Percentiles rank a stretch among this genome's conserved stretches.
Conservation (phyloP, 2,797 vertebrate genomes). For the Potorous gilbertii region DNA sequence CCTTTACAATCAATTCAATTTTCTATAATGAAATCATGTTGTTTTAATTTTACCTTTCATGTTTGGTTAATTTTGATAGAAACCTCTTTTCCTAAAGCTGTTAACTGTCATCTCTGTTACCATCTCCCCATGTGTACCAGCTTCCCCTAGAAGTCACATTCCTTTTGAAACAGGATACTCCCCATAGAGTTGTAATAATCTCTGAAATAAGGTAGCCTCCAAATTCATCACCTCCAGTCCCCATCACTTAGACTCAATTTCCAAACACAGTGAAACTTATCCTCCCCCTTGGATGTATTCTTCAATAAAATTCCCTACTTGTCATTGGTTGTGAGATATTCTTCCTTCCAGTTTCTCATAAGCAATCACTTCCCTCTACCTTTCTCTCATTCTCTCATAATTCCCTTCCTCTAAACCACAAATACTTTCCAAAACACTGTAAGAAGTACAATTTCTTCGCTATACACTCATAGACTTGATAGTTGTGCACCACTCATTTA, state of each 20-base stretch:
- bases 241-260: background rate
- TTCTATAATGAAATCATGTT: no score
- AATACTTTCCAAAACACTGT: background rate
- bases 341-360: background rate
- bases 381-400: background rate
- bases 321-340: background rate
- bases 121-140: no score
- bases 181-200: no score
- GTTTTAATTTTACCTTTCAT: no score
- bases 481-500: background rate
- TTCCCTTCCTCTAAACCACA: background rate
- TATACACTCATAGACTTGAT: background rate
- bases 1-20: no score
- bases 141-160: no score
- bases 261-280: background rate
- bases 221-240: background rate
- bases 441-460: background rate
- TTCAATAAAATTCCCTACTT: background rate
- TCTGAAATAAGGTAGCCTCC: no score
- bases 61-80: no score
- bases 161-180: no score
- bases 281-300: no score
- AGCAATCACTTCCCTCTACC: background rate
- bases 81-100: no score
- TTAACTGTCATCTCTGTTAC: no score